phyloP scores from a whole-genome alignment of 2,113 vertebrate species.

The Zapornia atra region DNA sequence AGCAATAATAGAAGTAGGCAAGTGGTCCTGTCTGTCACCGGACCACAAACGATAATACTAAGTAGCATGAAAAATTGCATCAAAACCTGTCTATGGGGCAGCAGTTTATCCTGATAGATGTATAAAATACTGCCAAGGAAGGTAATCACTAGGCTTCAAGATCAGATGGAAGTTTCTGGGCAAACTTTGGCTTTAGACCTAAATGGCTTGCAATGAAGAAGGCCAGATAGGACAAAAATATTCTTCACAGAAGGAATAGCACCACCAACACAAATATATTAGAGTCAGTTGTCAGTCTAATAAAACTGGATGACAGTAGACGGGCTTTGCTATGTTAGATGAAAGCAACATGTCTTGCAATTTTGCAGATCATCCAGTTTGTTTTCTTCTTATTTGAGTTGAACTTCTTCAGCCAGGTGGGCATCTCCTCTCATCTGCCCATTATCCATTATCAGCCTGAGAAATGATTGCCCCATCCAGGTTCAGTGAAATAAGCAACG shows the following conservation, averaged over 20 bases:
- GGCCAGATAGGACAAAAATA: background rate
- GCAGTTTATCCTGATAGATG: background rate
- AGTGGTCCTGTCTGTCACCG: background rate
- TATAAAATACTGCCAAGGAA: background rate
- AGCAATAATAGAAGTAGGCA: background rate
- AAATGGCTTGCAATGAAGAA: background rate
- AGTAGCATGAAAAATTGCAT: background rate
- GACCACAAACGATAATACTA: background rate
- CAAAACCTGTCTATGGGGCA: background rate
- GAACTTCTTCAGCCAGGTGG: background rate
- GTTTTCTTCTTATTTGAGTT: background rate
- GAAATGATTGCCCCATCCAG: background rate
- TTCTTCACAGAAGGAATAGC: background rate
- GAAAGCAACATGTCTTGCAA: background rate
- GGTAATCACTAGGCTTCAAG: background rate
- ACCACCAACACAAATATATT: background rate
- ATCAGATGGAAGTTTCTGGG: background rate
- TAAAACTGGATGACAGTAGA: background rate
- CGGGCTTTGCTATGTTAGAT: background rate
- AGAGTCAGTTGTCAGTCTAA: background rate
- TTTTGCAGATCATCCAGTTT: background rate
- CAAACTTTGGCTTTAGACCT: background rate
- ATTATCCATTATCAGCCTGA: background rate
- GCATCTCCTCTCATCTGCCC: background rate
- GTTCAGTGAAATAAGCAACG: background rate